A percentile compares a stretch with the other conserved stretches of the same genome.
These are phyloP conservation scores for Macrotus californicus DNA, from an alignment of 2,113 vertebrate genomes.

Conservation along the genomic window DNA sequence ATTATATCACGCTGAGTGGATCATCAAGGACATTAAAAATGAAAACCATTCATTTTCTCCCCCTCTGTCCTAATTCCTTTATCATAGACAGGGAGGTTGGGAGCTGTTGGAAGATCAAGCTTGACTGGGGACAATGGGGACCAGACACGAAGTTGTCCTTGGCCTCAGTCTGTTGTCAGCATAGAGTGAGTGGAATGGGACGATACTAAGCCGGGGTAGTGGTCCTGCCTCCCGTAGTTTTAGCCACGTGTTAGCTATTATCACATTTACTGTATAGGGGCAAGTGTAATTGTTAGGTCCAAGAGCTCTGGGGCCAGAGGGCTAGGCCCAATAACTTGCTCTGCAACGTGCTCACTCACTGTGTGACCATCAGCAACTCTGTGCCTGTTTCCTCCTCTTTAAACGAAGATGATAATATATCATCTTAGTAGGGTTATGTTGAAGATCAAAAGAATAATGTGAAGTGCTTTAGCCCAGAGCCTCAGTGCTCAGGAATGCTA, in stretches of 20 bases:
- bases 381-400: neutral
- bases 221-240: neutral
- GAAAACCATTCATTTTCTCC: neutral
- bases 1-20: neutral
- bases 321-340: neutral
- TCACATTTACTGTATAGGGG: rapidly evolving
- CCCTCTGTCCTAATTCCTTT: neutral
- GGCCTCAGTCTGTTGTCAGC: neutral
- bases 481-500: neutral
- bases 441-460: neutral
- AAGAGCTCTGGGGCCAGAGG: neutral
- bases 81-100: neutral
- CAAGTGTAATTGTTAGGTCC: neutral
- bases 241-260: rapidly evolving
- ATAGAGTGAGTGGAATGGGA: neutral
- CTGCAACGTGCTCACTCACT: neutral
- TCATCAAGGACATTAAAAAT: neutral
- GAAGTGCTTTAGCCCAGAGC: neutral
- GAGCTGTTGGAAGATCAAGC: neutral
- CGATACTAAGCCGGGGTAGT: neutral
- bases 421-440: neutral
- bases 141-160: neutral
- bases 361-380: neutral
- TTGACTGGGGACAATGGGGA: neutral
- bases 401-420: neutral